Base-by-base conservation (phyloP, 92 coral and sea anemone genomes). In the Isaurus tuberculatus region DNA sequence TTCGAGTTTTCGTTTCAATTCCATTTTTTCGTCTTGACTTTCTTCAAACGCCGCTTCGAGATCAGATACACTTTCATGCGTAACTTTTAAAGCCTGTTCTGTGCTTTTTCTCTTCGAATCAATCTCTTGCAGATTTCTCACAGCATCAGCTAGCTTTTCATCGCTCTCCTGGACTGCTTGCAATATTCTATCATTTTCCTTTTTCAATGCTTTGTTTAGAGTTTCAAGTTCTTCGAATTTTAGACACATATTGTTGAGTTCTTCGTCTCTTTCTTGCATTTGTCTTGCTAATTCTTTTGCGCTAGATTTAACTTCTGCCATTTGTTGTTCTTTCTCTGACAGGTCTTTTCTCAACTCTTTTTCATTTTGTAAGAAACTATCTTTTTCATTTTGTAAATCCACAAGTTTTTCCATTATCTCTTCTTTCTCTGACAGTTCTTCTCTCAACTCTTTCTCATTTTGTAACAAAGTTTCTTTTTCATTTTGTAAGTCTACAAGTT, bases 31-130 rank as follows among this genome's bases (percentile, higher is more conserved):
- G 17, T 87, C 88, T 55, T 92, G 92, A 28, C 89, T 73, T 57
- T 85, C 84, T 78, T 86, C 94, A 79, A 88, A 83, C 26, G 95
- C 95, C 25, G 79, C 81, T 51, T 92, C 95, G 3, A 94, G 79
- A 58, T 85, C 90, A 25, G 91, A 53, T 25, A 87, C 85, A 79
- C 92, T 91, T 84, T 91, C 90, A 28, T 88, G 92, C 0, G 91
- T 88, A 25, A 82, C 97, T 55, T 60, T 70, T 58, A 86, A 49
- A 26, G 91, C 91, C 65, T 83, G 88, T 72, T 86, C 90, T 3
- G 85, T 87, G 5, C 65, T 43, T 68, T 49, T 80, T 43, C 55
- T 84, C 16, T 87, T 94, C 13, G 83, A 88, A 3, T 73, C 84
- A 19, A 85, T 26, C 58, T 86, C 65, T 27, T 70, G 40, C 19